Conservation (phyloP, 2,888 invertebrate genomes). For the Euspilapteryx auroguttella region DNA sequence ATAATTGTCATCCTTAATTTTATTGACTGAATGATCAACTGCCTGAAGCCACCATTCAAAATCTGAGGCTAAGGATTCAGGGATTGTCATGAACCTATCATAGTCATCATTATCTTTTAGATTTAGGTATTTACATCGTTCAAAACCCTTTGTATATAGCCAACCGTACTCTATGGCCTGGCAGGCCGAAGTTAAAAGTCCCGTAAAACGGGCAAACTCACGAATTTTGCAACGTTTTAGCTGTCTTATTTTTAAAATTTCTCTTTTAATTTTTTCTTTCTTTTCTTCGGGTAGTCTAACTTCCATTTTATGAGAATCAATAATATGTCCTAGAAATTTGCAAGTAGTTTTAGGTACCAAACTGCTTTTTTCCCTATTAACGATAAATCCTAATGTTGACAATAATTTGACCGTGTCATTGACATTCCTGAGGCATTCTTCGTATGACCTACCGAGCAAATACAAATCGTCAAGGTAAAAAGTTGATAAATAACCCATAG, state of each 20-base stretch:
- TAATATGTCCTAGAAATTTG: constrained; percentile 4
- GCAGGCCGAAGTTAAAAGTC: not conserved
- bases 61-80: not conserved
- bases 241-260: constrained; percentile 1
- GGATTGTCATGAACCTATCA: constrained; percentile 1
- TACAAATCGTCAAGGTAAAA: constrained; percentile 1
- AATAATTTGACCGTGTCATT: constrained; percentile 1
- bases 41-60: constrained; percentile 2
- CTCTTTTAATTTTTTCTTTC: not conserved
- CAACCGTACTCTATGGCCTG: constrained; percentile 3
- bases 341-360: not conserved
- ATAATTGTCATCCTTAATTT: not conserved
- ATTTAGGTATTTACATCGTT: constrained; percentile 2
- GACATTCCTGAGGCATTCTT: not conserved
- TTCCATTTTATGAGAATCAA: constrained; percentile 1
- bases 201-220: constrained; percentile 3
- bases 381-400: constrained; percentile 1
- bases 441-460: not conserved
- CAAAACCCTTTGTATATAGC: constrained; percentile 4
- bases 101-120: constrained; percentile 1
- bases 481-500: not conserved
- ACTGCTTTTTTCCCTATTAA: constrained; percentile 3
- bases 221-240: not conserved
- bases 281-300: constrained; percentile 3
- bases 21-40: not conserved